Base-by-base conservation (phyloP, 2,113 vertebrate species). In the Geococcyx californianus region DNA sequence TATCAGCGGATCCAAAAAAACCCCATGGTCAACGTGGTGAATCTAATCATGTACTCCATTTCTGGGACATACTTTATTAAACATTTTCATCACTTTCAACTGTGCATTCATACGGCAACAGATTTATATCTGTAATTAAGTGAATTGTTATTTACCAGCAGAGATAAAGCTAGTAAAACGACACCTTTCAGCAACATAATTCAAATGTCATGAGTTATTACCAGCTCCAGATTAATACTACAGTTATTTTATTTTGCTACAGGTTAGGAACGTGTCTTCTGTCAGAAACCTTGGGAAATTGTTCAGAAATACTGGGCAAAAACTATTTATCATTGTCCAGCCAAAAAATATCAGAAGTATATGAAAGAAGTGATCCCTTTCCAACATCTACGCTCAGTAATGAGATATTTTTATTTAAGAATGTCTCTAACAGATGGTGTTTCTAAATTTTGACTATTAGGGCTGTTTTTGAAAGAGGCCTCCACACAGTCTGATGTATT, bases 61-160 rank as follows among this genome's bases (percentile, higher is more conserved):
- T 75, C 96, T 54, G 56, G 80, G 68, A 56, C 63, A 87, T 91
- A 54, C 84, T 97, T 97, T 98, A 98, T 97, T 97, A 97, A 97
- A 96, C 84, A 51, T 97, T 97, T 96, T 89, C 94, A 97, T 97
- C 96, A 94, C 72, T 97, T 96, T 97, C 85, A 93, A 29, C 66
- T 19, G 59, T 40, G 54, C 87, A 55, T 78, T 90, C 88, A 44
- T 95, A 64, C 76, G 77, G 84, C 55, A 79, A 15, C 93, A 96
- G 97, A 97, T 97, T 98, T 97, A 96, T 98, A 83, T 96, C 92
- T 95, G 86, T 94, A 98, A 98, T 98, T 98, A 97, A 96, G 89
- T 63, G 66, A 89, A 67, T 89, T 63, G 74, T 96, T 98, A 97
- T 97, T 98, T 97, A 97, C 96, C 94, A 95, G 89, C 47, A 91